Conservation (phyloP, 2,888 invertebrate genomes). For the Sceliomorpha sp. region DNA sequence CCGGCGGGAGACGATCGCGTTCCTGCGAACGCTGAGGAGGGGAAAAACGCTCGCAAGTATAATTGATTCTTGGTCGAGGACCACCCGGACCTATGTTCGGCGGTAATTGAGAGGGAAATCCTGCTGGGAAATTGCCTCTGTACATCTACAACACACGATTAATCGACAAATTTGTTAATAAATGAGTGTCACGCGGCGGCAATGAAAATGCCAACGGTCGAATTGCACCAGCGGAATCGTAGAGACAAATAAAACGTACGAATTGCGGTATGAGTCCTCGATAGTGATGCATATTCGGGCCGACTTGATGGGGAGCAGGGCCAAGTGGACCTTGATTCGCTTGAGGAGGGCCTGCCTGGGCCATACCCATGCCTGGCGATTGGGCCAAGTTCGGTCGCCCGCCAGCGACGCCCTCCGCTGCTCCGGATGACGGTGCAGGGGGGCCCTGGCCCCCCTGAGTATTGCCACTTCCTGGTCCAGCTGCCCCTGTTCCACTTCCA, state of each 20-base stretch:
- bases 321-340: conserved; percentile 63
- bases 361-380: conserved; percentile 80
- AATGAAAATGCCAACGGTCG: no score
- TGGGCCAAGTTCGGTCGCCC: conserved; percentile 81
- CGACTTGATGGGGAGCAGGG: conserved; percentile 66
- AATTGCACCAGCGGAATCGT: no score
- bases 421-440: conserved; percentile 70
- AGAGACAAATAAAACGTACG: conserved; percentile 82
- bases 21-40: conserved; percentile 72
- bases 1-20: conserved; percentile 74
- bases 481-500: conserved; percentile 71
- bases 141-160: conserved; percentile 72
- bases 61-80: conserved; percentile 76
- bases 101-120: conserved; percentile 76
- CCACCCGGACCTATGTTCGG: conserved; percentile 68
- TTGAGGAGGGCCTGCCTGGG: conserved; percentile 80
- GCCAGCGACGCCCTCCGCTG: conserved; percentile 75
- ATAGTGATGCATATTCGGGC: conserved; percentile 82
- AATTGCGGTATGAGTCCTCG: conserved; percentile 89
- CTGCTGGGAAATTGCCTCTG: conserved; percentile 78
- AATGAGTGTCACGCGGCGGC: no score
- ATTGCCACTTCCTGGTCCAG: conserved; percentile 77
- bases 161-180: no score
- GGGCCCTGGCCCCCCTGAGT: conserved; percentile 81
- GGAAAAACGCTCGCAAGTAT: conserved; percentile 70